Conservation (phyloP, 2,797 vertebrate genomes). For the Ibycter americanus region DNA sequence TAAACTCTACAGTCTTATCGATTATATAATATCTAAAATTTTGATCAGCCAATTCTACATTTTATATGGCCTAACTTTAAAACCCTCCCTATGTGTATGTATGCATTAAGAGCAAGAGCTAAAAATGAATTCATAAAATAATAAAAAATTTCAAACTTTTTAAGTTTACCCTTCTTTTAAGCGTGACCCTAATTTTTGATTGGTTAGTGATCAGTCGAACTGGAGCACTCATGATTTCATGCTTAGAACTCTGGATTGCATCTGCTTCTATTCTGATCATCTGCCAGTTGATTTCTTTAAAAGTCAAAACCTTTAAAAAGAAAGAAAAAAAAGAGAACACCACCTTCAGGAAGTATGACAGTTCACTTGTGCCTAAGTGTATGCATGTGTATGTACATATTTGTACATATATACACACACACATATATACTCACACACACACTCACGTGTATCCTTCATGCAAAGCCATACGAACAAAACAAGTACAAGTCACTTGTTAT, state of each 20-base stretch:
- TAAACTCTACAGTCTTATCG: background rate
- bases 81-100: background rate
- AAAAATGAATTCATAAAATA: background rate
- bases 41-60: background rate
- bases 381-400: background rate
- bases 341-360: background rate
- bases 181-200: conserved; percentile 94
- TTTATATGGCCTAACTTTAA: background rate
- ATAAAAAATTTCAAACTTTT: background rate
- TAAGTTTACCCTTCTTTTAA: conserved; percentile 93
- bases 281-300: conserved; percentile 99
- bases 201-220: conserved; percentile 99
- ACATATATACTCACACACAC: background rate
- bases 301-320: conserved; percentile 89
- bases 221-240: conserved; percentile 95
- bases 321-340: conserved; percentile 42
- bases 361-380: background rate
- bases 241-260: conserved; percentile 93
- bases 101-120: background rate
- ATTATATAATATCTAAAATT: background rate
- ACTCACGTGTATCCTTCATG: background rate
- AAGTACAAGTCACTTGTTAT: background rate
- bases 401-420: background rate
- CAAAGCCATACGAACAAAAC: background rate
- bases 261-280: conserved; percentile 99